Percentiles rank a stretch among this genome's conserved stretches.
phyloP scores from a whole-genome alignment of 1,140 invertebrate genomes.

The Aleiodes sp. region DNA sequence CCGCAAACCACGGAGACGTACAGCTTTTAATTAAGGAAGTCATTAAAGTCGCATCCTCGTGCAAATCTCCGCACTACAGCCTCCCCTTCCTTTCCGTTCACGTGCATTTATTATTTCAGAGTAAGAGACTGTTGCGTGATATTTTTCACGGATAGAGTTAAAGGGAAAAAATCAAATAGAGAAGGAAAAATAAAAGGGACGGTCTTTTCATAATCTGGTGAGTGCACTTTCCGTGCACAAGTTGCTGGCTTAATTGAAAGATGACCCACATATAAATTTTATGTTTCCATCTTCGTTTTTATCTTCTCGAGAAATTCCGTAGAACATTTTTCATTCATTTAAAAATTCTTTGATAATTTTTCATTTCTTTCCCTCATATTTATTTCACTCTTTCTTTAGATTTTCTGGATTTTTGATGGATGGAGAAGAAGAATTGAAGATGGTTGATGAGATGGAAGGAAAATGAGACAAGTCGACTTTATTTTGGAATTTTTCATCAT shows the following conservation, averaged over 20 bases:
- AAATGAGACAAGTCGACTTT: too few relatives aligned
- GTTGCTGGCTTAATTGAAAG: not conserved
- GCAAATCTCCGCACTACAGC: constrained; percentile 17
- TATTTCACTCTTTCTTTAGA: too few relatives aligned
- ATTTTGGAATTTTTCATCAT: too few relatives aligned
- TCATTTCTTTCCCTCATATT: too few relatives aligned
- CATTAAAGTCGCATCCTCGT: constrained; percentile 40
- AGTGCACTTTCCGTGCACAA: not conserved
- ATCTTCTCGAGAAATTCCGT: too few relatives aligned
- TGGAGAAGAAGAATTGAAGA: too few relatives aligned
- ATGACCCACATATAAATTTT: not conserved
- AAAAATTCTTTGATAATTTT: too few relatives aligned
- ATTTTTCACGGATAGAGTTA: too few relatives aligned
- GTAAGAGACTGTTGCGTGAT: not conserved
- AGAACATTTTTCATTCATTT: too few relatives aligned
- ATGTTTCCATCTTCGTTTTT: not conserved
- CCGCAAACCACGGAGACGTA: constrained; percentile 35
- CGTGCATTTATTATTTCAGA: constrained; percentile 33
- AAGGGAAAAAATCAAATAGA: too few relatives aligned
- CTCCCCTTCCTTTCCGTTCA: constrained; percentile 18
- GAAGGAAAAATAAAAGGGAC: not conserved
- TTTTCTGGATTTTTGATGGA: too few relatives aligned
- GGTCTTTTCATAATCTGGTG: not conserved
- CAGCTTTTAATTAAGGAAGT: constrained; percentile 42
- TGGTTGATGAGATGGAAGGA: too few relatives aligned